Evolutionary conservation across 2,797 vertebrate genomes (phyloP).

Genomic region (Leptatherina wallacei): DNA sequence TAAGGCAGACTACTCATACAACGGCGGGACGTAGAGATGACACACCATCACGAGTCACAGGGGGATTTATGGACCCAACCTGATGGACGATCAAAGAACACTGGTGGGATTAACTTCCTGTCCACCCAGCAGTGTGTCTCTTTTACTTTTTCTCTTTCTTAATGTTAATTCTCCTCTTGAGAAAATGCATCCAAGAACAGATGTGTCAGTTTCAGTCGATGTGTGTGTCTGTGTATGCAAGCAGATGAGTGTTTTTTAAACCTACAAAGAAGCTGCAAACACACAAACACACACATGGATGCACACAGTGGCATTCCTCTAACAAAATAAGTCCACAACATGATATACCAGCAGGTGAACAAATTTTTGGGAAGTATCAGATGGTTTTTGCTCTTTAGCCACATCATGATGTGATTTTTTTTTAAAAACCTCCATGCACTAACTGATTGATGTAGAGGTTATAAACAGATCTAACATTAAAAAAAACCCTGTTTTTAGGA

Average conservation of each 20-base stretch:
- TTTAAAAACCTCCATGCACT: constrained; percentile 12
- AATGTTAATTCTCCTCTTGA: constrained; percentile 15
- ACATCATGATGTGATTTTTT: constrained; percentile 24
- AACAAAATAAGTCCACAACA: constrained; percentile 36
- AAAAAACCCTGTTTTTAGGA: constrained; percentile 44
- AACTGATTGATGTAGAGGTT: constrained; percentile 42
- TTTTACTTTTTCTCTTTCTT: constrained; percentile 30
- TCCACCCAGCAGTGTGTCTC: constrained; percentile 36
- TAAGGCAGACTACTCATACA: constrained; percentile 99
- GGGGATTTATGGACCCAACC: constrained; percentile 45
- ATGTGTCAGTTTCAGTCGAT: constrained; percentile 18
- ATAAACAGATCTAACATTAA: constrained; percentile 36
- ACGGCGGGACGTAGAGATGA: constrained; percentile 86
- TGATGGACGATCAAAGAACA: constrained; percentile 42
- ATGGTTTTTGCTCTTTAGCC: constrained; percentile 40
- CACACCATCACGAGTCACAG: constrained; percentile 13
- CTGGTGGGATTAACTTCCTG: constrained; percentile 43
- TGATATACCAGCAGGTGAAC: constrained; percentile 59
- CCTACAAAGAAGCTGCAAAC: background rate
- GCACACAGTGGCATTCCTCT: constrained; percentile 11
- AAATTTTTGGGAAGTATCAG: constrained; percentile 28
- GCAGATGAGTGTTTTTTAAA: constrained; percentile 16
- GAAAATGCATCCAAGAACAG: constrained; percentile 23
- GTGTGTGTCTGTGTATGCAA: constrained; percentile 41
- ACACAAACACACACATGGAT: constrained; percentile 31